Evolutionary conservation across 2,888 invertebrate genomes (phyloP).

Genomic region (Eupsilia transversa): DNA sequence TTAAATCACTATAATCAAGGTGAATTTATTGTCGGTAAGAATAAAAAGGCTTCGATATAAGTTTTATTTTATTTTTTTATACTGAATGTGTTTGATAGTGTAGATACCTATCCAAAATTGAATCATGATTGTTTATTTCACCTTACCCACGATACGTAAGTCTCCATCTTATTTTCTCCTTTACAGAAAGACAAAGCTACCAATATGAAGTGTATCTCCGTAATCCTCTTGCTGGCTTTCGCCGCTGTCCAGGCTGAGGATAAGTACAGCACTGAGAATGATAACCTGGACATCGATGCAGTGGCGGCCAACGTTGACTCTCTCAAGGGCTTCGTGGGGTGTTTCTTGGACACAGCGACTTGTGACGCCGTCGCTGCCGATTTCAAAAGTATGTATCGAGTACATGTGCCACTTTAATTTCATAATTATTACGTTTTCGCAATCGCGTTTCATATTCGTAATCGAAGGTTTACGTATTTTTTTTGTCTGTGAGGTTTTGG

Average conservation of each 20-base stretch:
- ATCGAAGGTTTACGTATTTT: background rate
- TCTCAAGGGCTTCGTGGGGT: slow-evolving; percentile 72
- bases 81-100: background rate
- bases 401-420: slow-evolving; percentile 18
- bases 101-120: background rate
- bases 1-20: background rate
- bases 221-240: slow-evolving; percentile 70
- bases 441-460: slow-evolving; percentile 13
- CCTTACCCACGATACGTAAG: background rate
- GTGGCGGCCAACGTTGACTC: slow-evolving; percentile 66
- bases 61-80: background rate
- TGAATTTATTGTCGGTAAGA: background rate
- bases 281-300: slow-evolving; percentile 78
- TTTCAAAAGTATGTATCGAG: slow-evolving; percentile 80
- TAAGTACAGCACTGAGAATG: slow-evolving; percentile 78
- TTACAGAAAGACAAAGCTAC: slow-evolving; percentile 18
- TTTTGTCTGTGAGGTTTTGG: background rate
- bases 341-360: slow-evolving; percentile 75
- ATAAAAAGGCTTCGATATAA: background rate
- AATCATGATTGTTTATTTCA: background rate
- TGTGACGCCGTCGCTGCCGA: slow-evolving; percentile 72
- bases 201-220: slow-evolving; percentile 75
- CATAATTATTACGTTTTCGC: slow-evolving; percentile 4
- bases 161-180: background rate
- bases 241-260: slow-evolving; percentile 68